phyloP scores from a whole-genome alignment of 2,797 vertebrate genomes.

The Microcaecilia unicolor region DNA sequence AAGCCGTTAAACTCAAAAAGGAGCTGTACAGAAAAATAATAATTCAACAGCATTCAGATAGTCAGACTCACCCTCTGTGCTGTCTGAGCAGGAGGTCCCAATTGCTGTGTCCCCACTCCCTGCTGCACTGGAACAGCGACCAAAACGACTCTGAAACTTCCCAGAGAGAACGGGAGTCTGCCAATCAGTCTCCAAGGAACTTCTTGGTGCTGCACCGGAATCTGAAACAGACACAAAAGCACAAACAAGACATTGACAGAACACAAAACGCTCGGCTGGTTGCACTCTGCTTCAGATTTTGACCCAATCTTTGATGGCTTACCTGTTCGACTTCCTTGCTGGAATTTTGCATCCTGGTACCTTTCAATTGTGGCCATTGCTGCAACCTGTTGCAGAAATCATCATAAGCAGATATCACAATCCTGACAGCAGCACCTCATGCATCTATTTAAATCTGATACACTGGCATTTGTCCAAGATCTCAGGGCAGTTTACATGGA shows the following conservation, averaged over 20 bases:
- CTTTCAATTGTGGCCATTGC: slow-evolving; percentile 45
- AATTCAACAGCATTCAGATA: accelerated
- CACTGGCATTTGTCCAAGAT: too few relatives aligned
- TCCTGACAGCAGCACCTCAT: too few relatives aligned
- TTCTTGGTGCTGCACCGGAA: slow-evolving; percentile 16
- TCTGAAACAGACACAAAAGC: slow-evolving; percentile 23
- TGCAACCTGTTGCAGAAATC: background rate
- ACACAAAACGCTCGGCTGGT: slow-evolving; percentile 3
- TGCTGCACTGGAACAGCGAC: slow-evolving; percentile 56
- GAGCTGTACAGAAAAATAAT: too few relatives aligned
- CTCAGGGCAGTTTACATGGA: too few relatives aligned
- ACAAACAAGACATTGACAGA: too few relatives aligned
- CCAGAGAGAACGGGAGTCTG: slow-evolving; percentile 71
- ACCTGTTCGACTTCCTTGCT: slow-evolving; percentile 29
- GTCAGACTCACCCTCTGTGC: slow-evolving; percentile 71
- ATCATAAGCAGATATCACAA: too few relatives aligned
- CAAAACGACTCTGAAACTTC: slow-evolving; percentile 69
- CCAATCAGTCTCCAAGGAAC: slow-evolving; percentile 70
- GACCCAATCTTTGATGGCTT: slow-evolving; percentile 1
- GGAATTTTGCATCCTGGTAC: slow-evolving; percentile 31
- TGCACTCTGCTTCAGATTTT: background rate
- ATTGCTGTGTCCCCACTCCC: slow-evolving; percentile 67
- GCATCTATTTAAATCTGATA: too few relatives aligned
- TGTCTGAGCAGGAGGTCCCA: slow-evolving; percentile 71
- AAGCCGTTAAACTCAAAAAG: background rate